phyloP scores from a whole-genome alignment of 2,113 vertebrate genomes.

The Laterallus jamaicensis region DNA sequence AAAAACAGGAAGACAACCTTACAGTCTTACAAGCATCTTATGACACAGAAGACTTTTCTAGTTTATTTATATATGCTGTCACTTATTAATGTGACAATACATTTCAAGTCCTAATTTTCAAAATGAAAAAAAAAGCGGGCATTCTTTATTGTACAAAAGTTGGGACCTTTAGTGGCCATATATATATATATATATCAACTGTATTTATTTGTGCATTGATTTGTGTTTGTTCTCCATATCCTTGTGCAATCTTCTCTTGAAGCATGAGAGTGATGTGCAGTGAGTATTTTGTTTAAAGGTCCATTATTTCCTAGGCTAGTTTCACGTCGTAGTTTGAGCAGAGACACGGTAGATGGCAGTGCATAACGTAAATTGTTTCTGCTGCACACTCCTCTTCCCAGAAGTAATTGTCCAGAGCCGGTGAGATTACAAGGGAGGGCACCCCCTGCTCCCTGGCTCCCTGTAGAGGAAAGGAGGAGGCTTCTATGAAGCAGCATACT shows the following conservation, averaged over 20 bases:
- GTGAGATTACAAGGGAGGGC: not conserved
- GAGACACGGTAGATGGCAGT: slow-evolving; percentile 78
- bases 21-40: not conserved
- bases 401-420: not conserved
- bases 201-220: not conserved
- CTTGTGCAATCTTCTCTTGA: not conserved
- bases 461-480: not conserved
- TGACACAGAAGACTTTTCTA: not conserved
- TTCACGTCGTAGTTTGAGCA: slow-evolving; percentile 8
- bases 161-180: not conserved
- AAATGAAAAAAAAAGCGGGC: not conserved
- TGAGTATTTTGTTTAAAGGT: not conserved
- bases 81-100: not conserved
- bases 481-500: not conserved
- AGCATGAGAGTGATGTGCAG: not conserved
- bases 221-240: not conserved
- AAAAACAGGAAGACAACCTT: not conserved
- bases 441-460: not conserved
- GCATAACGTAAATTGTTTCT: slow-evolving; percentile 41
- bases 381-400: not conserved
- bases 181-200: not conserved
- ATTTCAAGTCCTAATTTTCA: not conserved
- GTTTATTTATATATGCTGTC: not conserved
- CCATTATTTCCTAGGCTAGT: not conserved
- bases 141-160: not conserved